Evolutionary conservation across 30 jellyfish, hydroid and myxozoan species (phyloP), one percentile per base, ranked within the genome.

Genomic region (Rhopilema esculentum): DNA sequence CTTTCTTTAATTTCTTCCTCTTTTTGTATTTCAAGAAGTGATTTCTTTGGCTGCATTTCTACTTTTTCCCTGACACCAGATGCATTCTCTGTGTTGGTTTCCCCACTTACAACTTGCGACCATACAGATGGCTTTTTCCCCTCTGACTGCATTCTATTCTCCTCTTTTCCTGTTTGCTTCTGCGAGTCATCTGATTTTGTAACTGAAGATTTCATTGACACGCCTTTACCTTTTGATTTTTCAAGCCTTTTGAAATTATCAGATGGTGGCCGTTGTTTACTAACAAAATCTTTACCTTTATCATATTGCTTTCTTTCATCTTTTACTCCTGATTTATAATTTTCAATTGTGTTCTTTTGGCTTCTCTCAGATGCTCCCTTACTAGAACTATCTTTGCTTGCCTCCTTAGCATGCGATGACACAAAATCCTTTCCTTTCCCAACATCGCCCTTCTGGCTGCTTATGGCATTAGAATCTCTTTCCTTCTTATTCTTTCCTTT

Each of bases 81-180:
- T 7, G 75, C 73, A 9, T 74, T 50, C 7, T 71, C 69, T 20
- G 76, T 85, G n/a, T 62, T 80, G 12, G 91, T 40, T 66, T 89
- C 97, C 12, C 97, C 97, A 51, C 91, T 75, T 1, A 94, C 98
- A 17, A 94, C 97, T 23, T 62, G 83, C 21, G 97, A 73, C 98
- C 98, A 94, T 0, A 95, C 97, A 8, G 97, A 78, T 16, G 97
- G 97, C 53, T 77, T 83, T 66, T 82, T 89, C 61, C 68, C 27
- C 61, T 82, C 97, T 9, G 90, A 27, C 8, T 16, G 73, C n/a
- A 31, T 76, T 62, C 17, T 65, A 70, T 67, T 89, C 78, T 65
- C 85, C 18, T 68, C 61, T 65, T 81, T 80, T 21, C 33, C 90
- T 19, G 75, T 1, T 1, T 27, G 73, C 65, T 28, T 83, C 30